Conservation (phyloP, 2,888 invertebrate genomes). For the Pheosia tremula region DNA sequence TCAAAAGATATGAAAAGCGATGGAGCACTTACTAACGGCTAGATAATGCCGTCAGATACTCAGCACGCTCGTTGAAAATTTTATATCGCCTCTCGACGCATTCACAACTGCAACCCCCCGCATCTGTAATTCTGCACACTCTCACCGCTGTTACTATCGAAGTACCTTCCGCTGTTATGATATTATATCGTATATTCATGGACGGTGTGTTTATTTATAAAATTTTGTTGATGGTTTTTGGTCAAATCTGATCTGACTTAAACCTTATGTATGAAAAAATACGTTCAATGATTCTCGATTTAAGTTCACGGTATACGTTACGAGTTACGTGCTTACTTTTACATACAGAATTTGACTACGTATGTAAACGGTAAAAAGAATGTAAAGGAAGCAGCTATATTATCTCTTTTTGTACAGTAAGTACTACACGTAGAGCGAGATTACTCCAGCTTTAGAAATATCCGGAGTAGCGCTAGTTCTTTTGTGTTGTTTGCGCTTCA, state of each 20-base stretch:
- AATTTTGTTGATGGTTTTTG: neutral
- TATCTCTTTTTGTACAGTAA: conserved; percentile 34
- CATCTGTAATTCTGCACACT: conserved; percentile 59
- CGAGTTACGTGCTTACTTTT: too few species aligned
- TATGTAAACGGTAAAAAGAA: too few species aligned
- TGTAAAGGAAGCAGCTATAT: neutral
- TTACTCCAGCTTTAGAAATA: conserved; percentile 60
- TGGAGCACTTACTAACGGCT: conserved; percentile 75
- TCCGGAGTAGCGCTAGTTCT: conserved; percentile 54
- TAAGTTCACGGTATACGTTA: too few species aligned
- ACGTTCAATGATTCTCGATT: too few species aligned
- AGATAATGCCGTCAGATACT: conserved; percentile 80
- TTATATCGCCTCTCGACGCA: conserved; percentile 78
- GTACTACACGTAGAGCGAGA: conserved; percentile 51
- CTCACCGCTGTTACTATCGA: conserved; percentile 47
- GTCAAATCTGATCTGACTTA: too few species aligned
- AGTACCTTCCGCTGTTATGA: conserved; percentile 33
- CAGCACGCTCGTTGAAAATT: conserved; percentile 78
- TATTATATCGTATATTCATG: conserved; percentile 15
- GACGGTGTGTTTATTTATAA: neutral
- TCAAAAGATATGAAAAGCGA: conserved; percentile 75
- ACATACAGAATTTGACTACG: too few species aligned
- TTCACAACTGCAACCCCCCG: conserved; percentile 63
- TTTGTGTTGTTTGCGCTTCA: conserved; percentile 63
- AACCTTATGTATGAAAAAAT: too few species aligned